Conservation (phyloP, 2,888 invertebrate species). For the Flexamia atlantica region DNA sequence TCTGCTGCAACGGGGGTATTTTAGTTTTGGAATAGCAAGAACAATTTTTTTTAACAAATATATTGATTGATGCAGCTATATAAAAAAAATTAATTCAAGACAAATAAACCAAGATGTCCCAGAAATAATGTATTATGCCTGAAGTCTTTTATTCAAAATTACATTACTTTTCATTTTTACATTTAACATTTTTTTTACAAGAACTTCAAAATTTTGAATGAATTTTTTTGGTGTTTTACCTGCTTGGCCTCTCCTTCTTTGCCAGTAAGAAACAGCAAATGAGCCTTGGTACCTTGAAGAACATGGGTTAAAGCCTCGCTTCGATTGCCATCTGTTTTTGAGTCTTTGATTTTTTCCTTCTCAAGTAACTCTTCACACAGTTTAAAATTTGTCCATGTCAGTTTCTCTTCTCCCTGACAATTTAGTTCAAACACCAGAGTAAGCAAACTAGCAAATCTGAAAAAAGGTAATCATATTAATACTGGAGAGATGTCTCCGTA, state of each 20-base stretch:
- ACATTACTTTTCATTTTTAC: no score
- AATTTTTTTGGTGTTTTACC: neutral
- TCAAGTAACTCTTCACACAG: slow-evolving; percentile 16
- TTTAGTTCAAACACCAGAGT: slow-evolving; percentile 25
- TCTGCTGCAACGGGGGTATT: no score
- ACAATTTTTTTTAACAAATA: no score
- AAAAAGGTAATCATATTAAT: neutral
- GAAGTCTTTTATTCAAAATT: no score
- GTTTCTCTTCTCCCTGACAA: neutral
- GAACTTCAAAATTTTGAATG: no score
- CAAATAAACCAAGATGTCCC: no score
- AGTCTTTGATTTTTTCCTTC: slow-evolving; percentile 33
- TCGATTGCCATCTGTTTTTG: neutral
- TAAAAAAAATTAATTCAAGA: no score
- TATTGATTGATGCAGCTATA: no score
- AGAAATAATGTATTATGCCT: no score
- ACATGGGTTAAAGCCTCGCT: neutral
- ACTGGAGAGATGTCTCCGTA: no score
- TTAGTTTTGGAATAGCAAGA: no score
- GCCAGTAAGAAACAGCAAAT: neutral
- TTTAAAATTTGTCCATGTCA: neutral
- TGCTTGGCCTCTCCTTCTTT: neutral
- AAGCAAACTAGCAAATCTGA: neutral
- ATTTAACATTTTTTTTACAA: no score
- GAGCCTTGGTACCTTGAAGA: neutral